These are phyloP conservation scores for Baccha elongata DNA, from an alignment of 2,888 invertebrate genomes.

Conservation along the genomic window DNA sequence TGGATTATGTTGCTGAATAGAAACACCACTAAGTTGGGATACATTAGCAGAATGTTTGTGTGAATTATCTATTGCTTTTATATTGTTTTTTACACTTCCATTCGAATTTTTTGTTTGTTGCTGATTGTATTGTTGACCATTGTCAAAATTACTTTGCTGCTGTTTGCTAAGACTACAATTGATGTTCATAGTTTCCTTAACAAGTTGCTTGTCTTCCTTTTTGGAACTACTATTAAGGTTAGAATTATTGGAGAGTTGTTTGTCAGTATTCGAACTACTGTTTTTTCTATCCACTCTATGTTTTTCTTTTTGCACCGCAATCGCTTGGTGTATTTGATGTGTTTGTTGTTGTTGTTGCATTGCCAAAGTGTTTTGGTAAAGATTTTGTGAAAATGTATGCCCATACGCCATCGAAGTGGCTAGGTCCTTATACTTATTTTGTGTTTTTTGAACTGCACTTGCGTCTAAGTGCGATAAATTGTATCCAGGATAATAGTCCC, in stretches of 20 bases:
- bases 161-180: conserved; percentile 71
- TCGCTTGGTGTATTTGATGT: conserved; percentile 79
- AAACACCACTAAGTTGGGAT: conserved; percentile 56
- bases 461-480: conserved; percentile 85
- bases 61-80: conserved; percentile 63
- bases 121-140: conserved; percentile 61
- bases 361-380: conserved; percentile 80
- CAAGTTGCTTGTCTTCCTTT: conserved; percentile 77
- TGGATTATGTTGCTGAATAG: conserved; percentile 64
- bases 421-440: conserved; percentile 83
- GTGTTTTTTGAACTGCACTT: conserved; percentile 84
- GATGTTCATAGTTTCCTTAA: conserved; percentile 64
- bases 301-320: conserved; percentile 78
- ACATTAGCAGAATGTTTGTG: conserved; percentile 69
- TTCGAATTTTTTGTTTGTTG: conserved; percentile 73
- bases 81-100: conserved; percentile 61
- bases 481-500: conserved; percentile 85
- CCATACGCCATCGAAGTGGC: conserved; percentile 82
- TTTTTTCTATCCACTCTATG: conserved; percentile 78
- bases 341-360: conserved; percentile 80
- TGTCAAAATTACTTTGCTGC: conserved; percentile 56
- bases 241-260: conserved; percentile 56
- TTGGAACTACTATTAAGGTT: conserved; percentile 74
- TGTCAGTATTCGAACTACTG: conserved; percentile 75
- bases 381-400: conserved; percentile 81